Evolutionary conservation across 2,113 vertebrate genomes (phyloP).

Genomic region (Solenodon paradoxus): DNA sequence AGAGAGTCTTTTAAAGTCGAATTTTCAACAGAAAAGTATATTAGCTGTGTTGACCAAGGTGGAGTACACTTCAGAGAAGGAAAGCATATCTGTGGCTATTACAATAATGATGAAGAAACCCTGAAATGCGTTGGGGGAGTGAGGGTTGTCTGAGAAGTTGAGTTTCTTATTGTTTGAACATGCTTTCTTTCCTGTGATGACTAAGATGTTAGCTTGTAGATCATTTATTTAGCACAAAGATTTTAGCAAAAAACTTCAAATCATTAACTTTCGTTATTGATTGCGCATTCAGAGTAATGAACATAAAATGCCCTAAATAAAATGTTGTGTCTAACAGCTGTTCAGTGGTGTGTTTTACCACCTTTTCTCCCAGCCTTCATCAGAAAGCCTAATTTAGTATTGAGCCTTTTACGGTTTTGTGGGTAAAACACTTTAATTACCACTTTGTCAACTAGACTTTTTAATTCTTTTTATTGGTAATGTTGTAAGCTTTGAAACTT

Average conservation of each 20-base stretch:
- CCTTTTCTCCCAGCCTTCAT: constrained; percentile 84
- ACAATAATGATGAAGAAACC: constrained; percentile 52
- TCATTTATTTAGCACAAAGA: constrained; percentile 83
- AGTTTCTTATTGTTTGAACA: constrained; percentile 71
- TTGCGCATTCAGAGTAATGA: constrained; percentile 82
- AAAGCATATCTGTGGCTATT: constrained; percentile 20
- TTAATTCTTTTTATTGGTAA: constrained; percentile 80
- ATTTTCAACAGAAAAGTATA: constrained; percentile 33
- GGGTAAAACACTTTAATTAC: constrained; percentile 85
- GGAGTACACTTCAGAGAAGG: not conserved
- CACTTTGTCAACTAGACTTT: constrained; percentile 82
- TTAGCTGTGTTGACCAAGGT: constrained; percentile 48
- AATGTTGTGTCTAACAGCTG: constrained; percentile 85
- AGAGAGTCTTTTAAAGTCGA: constrained; percentile 57
- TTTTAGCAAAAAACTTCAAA: constrained; percentile 82
- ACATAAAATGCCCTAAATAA: constrained; percentile 82
- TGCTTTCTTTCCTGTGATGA: constrained; percentile 77
- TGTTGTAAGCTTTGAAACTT: constrained; percentile 80
- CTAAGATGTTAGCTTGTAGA: constrained; percentile 82
- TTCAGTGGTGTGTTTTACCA: constrained; percentile 85
- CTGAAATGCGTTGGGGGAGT: constrained; percentile 57
- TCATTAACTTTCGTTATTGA: constrained; percentile 83
- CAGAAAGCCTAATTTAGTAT: constrained; percentile 82
- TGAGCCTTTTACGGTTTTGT: constrained; percentile 79
- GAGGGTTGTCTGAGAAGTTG: constrained; percentile 73